These are phyloP conservation scores for Patiria pectinifera DNA, from an alignment of 53 echinoderm and acorn worm species.

Conservation along the genomic window DNA sequence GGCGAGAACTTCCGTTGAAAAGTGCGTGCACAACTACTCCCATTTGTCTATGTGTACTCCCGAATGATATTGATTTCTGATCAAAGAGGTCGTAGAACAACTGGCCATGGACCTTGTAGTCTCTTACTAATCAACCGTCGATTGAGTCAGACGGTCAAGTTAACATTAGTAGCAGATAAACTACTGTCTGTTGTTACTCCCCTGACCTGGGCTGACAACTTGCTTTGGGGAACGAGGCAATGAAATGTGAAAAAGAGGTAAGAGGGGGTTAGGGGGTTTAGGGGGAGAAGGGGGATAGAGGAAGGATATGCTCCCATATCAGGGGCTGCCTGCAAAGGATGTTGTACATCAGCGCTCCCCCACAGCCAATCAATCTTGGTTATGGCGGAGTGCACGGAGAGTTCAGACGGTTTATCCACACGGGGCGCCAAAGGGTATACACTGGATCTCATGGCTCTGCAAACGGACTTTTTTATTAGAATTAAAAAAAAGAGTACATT, in stretches of 20 bases:
- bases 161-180: neutral
- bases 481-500: no score
- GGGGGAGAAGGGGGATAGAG: neutral
- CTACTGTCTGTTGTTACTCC: neutral
- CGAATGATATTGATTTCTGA: no score
- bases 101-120: neutral
- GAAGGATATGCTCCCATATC: constrained; percentile 47
- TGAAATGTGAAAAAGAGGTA: neutral
- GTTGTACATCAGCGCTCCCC: constrained; percentile 66
- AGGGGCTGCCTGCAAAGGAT: constrained; percentile 59
- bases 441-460: neutral
- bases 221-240: neutral
- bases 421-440: neutral
- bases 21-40: no score
- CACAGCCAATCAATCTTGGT: constrained; percentile 48
- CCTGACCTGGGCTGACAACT: neutral
- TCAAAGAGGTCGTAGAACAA: neutral
- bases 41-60: no score
- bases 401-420: neutral
- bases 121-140: neutral
- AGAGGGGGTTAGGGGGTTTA: neutral
- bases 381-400: neutral
- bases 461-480: neutral
- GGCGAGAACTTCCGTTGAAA: no score
- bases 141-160: neutral